Evolutionary conservation across 2,888 invertebrate species (phyloP).

Genomic region (Orthosia gothica): DNA sequence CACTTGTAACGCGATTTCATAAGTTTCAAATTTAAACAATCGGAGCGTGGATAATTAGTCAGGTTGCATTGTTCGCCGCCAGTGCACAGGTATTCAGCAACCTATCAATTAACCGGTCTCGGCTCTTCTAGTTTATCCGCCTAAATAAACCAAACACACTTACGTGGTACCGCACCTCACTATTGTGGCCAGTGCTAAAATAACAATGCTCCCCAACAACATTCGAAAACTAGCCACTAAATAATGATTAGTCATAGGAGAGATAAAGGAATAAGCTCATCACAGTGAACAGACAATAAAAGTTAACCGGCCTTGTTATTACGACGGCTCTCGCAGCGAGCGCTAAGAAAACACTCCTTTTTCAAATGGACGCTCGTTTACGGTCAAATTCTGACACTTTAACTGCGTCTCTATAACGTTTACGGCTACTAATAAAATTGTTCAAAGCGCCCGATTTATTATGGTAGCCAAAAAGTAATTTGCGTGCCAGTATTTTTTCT

Average conservation of each 20-base stretch:
- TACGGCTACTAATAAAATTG: constrained; percentile 86
- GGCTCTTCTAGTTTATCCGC: constrained; percentile 81
- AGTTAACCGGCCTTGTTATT: constrained; percentile 85
- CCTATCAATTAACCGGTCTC: constrained; percentile 84
- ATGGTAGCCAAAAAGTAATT: constrained; percentile 81
- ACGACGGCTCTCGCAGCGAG: constrained; percentile 77
- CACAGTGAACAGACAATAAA: constrained; percentile 88
- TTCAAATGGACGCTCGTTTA: constrained; percentile 87
- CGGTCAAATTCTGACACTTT: constrained; percentile 89
- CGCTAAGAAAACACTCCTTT: constrained; percentile 89
- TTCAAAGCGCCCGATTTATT: constrained; percentile 87
- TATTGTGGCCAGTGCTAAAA: constrained; percentile 82
- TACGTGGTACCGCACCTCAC: constrained; percentile 57
- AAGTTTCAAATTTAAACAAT: constrained; percentile 90
- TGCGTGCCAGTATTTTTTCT: constrained; percentile 72
- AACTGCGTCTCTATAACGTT: constrained; percentile 88
- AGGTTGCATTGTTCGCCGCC: constrained; percentile 87
- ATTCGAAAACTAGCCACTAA: constrained; percentile 74
- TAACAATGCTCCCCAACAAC: constrained; percentile 78
- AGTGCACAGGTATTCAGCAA: constrained; percentile 89
- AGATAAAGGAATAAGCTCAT: constrained; percentile 88
- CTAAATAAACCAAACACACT: constrained; percentile 85
- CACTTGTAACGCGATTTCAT: constrained; percentile 85
- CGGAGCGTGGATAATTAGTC: constrained; percentile 87
- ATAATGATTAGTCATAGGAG: constrained; percentile 86